These are phyloP conservation scores for Leistus spinibarbis DNA, from an alignment of 2,888 invertebrate species.

Conservation along the genomic window DNA sequence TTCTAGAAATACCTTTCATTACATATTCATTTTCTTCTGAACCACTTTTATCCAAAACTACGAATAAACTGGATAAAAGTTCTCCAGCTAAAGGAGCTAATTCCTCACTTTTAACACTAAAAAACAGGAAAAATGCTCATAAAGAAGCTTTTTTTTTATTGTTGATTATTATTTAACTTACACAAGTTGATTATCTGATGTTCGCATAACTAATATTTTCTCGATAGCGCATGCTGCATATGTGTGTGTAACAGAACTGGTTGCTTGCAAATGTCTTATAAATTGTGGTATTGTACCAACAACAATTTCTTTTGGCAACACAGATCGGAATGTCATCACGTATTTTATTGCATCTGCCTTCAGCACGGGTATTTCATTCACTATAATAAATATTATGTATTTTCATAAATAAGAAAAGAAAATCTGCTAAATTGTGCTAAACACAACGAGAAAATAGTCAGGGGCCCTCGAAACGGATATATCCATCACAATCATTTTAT, in stretches of 20 bases:
- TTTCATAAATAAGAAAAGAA: slow-evolving; percentile 2
- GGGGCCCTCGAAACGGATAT: no score
- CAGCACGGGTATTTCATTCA: slow-evolving; percentile 85
- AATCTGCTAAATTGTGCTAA: slow-evolving; percentile 1
- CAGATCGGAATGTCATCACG: slow-evolving; percentile 92
- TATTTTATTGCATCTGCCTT: slow-evolving; percentile 97
- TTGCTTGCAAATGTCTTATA: slow-evolving; percentile 75
- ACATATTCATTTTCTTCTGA: slow-evolving; percentile 95
- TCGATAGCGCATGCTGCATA: slow-evolving; percentile 94
- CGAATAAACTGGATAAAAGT: slow-evolving; percentile 78
- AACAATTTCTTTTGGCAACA: slow-evolving; percentile 81
- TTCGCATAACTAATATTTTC: slow-evolving; percentile 78
- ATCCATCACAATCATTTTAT: no score
- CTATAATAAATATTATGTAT: slow-evolving; percentile 59
- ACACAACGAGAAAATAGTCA: no score
- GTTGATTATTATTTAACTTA: slow-evolving; percentile 52
- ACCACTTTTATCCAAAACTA: slow-evolving; percentile 71
- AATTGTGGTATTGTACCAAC: slow-evolving; percentile 77
- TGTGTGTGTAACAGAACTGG: slow-evolving; percentile 88
- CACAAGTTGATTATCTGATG: slow-evolving; percentile 60
- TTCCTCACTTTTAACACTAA: slow-evolving; percentile 65
- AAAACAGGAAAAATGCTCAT: slow-evolving; percentile 39
- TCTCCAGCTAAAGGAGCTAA: slow-evolving; percentile 71
- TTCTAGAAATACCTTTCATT: slow-evolving; percentile 70
- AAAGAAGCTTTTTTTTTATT: not conserved